These are phyloP conservation scores for Pterocles gutturalis DNA, from an alignment of 2,113 vertebrate species.

Conservation along the genomic window DNA sequence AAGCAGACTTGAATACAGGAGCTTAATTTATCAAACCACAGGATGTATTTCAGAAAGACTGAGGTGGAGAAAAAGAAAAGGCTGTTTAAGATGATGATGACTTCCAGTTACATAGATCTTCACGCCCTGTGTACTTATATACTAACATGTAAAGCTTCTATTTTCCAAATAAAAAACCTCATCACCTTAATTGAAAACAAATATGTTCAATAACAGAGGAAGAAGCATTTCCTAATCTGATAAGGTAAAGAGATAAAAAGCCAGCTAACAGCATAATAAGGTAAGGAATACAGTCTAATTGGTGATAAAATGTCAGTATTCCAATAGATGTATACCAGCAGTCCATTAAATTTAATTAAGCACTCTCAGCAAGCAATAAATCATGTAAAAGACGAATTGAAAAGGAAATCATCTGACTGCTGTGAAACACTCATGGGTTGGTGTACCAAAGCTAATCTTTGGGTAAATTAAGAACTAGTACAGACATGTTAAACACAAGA, in stretches of 20 bases:
- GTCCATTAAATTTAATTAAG: slow-evolving; percentile 70
- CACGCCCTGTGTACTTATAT: background rate
- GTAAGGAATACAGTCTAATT: slow-evolving; percentile 58
- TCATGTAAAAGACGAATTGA: slow-evolving; percentile 45
- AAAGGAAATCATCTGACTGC: slow-evolving; percentile 58
- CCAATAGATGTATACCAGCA: slow-evolving; percentile 47
- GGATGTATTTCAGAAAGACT: background rate
- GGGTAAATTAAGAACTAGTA: background rate
- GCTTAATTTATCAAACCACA: background rate
- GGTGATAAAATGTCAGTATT: slow-evolving; percentile 73
- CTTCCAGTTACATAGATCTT: background rate
- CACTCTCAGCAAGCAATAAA: slow-evolving; percentile 63
- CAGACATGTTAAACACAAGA: background rate
- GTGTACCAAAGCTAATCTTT: slow-evolving; percentile 41
- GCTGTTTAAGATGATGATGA: background rate
- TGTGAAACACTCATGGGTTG: slow-evolving; percentile 32
- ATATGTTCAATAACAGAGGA: background rate
- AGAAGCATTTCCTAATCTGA: slow-evolving; percentile 31
- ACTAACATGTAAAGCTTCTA: background rate
- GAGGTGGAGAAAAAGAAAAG: background rate
- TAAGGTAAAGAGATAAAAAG: slow-evolving; percentile 46
- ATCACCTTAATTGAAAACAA: background rate
- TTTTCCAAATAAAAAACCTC: slow-evolving; percentile 2
- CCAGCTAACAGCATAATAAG: slow-evolving; percentile 39
- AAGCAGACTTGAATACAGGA: background rate